Evolutionary conservation across 2,113 vertebrate species (phyloP), one percentile per base, ranked within the genome.

Genomic region (Microcebus tavaratra): DNA sequence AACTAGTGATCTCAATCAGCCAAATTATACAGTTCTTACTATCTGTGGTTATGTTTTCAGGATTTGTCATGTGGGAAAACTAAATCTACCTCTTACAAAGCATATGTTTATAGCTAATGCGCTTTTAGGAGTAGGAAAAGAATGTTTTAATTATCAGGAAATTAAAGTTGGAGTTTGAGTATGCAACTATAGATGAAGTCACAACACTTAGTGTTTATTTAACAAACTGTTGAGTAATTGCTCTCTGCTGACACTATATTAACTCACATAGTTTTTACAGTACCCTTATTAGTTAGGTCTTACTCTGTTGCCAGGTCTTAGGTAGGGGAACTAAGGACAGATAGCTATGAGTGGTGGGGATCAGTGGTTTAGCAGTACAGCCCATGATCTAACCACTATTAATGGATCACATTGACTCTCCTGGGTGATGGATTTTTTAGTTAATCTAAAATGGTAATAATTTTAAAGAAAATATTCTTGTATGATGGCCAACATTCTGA

Each of bases 191-290:
- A 39, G 31, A 17, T 15, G 20, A 85, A 79, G 34, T 50, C 12
- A 68, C 29, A 92, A 75, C 55, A 84, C 70, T 89, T 72, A 63
- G 50, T 63, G 48, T 80, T 82, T 95, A 94, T 75, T 34, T 55
- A 65, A 45, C 50, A 81, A 68, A 61, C 8, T 61, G 2, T 48
- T 75, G 27, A 57, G 36, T 21, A 88, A 80, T 79, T 75, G 14
- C 27, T 80, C 1, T 76, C 15, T 75, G 7, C 21, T 59, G 59
- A 45, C 15, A 67, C 45, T 36, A 4, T 23, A 63, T 50, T 70
- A 76, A 65, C 39, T 73, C 39, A 55, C 13, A 6, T 3, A 48
- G 39, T 89, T 1, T 27, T 89, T 59, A 48, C 5, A 75, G 72
- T 1, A 53, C 3, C 3, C 14, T 73, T 9, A 4, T 27, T 8